phyloP scores from a whole-genome alignment of 2,113 vertebrate genomes.

The Sorex fumeus region DNA sequence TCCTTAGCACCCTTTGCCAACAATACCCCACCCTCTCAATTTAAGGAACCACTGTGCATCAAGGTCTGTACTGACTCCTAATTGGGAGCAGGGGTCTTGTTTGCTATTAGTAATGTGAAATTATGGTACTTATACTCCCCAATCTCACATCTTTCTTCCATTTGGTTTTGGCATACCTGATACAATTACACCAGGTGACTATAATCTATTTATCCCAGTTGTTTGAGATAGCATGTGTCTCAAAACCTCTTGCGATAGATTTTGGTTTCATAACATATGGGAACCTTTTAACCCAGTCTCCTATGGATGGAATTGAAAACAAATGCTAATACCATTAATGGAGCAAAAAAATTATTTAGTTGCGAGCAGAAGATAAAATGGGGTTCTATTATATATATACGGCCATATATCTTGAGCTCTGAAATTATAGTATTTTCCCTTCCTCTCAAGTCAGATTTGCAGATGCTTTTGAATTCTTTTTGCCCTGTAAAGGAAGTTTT shows the following conservation, averaged over 20 bases:
- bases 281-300: conserved; percentile 51
- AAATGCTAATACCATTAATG: conserved; percentile 57
- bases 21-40: not conserved
- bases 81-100: not conserved
- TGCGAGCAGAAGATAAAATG: conserved; percentile 58
- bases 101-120: conserved; percentile 71
- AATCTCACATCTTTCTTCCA: conserved; percentile 33
- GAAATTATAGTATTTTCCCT: conserved; percentile 46
- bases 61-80: conserved; percentile 60
- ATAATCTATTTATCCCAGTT: conserved; percentile 53
- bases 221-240: conserved; percentile 69
- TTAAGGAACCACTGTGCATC: conserved; percentile 54
- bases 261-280: conserved; percentile 61
- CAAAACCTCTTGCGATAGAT: conserved; percentile 56
- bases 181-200: conserved; percentile 58
- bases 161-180: conserved; percentile 49
- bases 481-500: conserved; percentile 74
- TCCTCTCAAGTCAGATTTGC: conserved; percentile 74
- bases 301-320: conserved; percentile 56
- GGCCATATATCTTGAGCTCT: conserved; percentile 59
- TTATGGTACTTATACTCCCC: conserved; percentile 69
- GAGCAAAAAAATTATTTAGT: conserved; percentile 45
- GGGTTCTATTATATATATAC: not conserved
- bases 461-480: conserved; percentile 72
- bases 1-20: not conserved